Percentiles rank a stretch among this genome's conserved stretches.
phyloP scores from a whole-genome alignment of 2,113 vertebrate species.

The Muscicapa adusta region DNA sequence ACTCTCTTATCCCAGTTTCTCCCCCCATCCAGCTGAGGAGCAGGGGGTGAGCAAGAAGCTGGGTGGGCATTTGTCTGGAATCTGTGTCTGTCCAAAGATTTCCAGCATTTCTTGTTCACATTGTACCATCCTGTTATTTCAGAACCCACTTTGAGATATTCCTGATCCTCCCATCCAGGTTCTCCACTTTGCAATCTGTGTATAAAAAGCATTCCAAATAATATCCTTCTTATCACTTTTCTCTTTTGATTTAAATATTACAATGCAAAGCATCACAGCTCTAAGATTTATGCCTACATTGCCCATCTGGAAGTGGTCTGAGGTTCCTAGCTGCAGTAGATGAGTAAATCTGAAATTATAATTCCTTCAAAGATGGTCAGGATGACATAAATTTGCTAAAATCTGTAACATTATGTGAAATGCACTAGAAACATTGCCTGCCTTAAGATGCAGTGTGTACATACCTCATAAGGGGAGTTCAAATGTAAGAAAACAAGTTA shows the following conservation, averaged over 20 bases:
- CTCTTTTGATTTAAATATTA: background rate
- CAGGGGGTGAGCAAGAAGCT: background rate
- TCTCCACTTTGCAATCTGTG: background rate
- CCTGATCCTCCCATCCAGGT: background rate
- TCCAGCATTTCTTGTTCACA: background rate
- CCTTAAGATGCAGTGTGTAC: background rate
- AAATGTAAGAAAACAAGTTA: background rate
- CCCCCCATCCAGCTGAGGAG: background rate
- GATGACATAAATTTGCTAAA: background rate
- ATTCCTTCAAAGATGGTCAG: background rate
- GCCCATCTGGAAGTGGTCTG: background rate
- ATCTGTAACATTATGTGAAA: background rate
- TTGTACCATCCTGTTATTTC: background rate
- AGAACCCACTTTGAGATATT: background rate
- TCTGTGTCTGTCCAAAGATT: background rate
- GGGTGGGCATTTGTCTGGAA: no score
- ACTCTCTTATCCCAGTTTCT: background rate
- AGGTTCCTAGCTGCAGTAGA: background rate
- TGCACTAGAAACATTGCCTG: background rate
- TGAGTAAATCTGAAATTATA: conserved; percentile 30
- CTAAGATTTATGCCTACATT: background rate
- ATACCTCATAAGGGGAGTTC: background rate
- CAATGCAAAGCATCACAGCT: background rate
- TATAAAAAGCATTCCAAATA: background rate
- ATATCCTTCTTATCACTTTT: background rate